These are phyloP conservation scores for Scolopax bukidnonensis DNA, from an alignment of 2,797 vertebrate species.

Conservation along the genomic window DNA sequence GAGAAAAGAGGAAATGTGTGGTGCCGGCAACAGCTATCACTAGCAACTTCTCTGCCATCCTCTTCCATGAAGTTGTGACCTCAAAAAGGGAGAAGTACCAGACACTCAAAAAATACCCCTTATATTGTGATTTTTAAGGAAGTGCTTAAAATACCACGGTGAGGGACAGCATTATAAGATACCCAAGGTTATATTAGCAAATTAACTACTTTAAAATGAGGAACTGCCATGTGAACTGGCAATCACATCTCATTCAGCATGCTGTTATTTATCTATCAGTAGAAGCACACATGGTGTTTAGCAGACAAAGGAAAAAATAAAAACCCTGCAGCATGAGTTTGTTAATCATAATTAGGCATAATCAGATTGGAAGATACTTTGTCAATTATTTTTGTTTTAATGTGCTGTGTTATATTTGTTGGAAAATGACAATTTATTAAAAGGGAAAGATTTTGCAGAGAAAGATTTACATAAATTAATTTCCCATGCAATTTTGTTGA, in stretches of 20 bases:
- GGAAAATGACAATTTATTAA: not conserved
- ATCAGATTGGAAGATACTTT: constrained; percentile 20
- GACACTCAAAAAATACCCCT: constrained; percentile 14
- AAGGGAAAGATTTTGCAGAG: not conserved
- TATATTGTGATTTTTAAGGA: constrained; percentile 6
- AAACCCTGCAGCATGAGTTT: not conserved
- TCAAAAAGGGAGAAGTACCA: not conserved
- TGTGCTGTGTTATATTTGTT: not conserved
- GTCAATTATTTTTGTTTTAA: not conserved
- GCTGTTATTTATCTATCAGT: constrained; percentile 30
- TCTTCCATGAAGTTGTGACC: not conserved
- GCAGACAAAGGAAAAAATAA: constrained; percentile 10
- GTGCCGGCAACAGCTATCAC: not conserved
- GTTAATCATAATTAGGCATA: constrained; percentile 12
- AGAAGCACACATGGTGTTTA: not conserved
- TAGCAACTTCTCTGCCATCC: not conserved
- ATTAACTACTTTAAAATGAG: not conserved
- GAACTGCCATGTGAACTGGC: not conserved
- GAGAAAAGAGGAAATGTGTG: not conserved
- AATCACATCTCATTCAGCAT: not conserved
- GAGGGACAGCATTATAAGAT: not conserved
- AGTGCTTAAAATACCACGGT: not conserved
- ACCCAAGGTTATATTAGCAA: not conserved
- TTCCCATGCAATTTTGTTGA: not conserved
- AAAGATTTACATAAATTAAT: not conserved